Evolutionary conservation across 1,140 invertebrate species (phyloP), one percentile per base, ranked within the genome.

Genomic region (Drosophila micromelanica): DNA sequence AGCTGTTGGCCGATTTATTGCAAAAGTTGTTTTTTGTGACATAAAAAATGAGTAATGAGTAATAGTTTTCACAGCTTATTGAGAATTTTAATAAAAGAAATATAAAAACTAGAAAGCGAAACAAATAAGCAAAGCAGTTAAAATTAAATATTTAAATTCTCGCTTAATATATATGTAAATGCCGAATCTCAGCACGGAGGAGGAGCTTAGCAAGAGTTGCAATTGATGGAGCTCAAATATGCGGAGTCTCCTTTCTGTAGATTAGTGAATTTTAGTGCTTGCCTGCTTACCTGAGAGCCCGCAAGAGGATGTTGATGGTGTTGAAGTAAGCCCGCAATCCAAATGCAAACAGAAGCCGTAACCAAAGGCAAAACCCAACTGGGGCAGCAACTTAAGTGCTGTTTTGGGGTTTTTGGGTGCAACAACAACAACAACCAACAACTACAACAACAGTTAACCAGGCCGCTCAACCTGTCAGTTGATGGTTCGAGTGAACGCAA

Each of bases 381-480:
- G 68, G 76, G 79, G 63, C 84, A 79, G 45, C 78, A 86, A 79
- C 82, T 87, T 87, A 89, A 87, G 82, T 87, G 82, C 82, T 87
- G 78, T 79, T 79, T 87, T 82, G 82, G 73, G 82, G 84, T 79
- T 87, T 89, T 73, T 32, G n/a, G 59, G 67, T 70, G 65, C 77
- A 65, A 65, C 27, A 27, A 27, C 27, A 27, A 6, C 27, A 35
- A 35, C 30, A 35, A 35, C 30, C 30, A 32, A 32, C 30, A 32
- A 7, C 30, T 7, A 32, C 30, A 32, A 32, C 5, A 32, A 32
- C 30, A 32, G 7, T 6, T 7, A 32, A 32, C 32, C 32, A 7
- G 27, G 27, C 27, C 32, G 8, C 32, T 35, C 5, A 32, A 8
- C 49, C 49, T 54, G 49, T 54, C 49, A 23, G 38, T 23, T 40